These are phyloP conservation scores for Drosophila gaucha DNA, from an alignment of 2,888 invertebrate species.

Conservation along the genomic window DNA sequence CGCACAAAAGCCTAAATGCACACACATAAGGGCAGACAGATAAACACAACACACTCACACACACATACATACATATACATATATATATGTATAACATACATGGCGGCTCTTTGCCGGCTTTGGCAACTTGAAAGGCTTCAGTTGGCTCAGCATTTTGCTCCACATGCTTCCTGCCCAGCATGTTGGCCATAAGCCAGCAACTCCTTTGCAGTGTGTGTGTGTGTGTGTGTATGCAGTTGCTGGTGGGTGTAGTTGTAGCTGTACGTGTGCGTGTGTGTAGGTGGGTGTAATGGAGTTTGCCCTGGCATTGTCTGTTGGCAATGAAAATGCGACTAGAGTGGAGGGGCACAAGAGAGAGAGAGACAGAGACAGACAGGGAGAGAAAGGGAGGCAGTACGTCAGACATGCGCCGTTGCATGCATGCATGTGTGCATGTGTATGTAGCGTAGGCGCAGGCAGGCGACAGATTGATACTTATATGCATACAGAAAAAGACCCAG, in stretches of 20 bases:
- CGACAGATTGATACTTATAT: conserved; percentile 8
- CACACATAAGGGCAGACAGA: conserved; percentile 46
- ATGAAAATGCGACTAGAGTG: conserved; percentile 68
- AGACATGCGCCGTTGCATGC: conserved; percentile 64
- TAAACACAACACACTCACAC: conserved; percentile 54
- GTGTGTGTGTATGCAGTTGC: conserved; percentile 22
- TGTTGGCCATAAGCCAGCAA: conserved; percentile 20
- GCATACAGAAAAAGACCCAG: conserved; percentile 17
- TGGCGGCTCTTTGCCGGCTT: conserved; percentile 64
- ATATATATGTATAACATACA: conserved; percentile 14
- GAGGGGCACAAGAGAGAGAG: neutral
- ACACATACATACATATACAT: conserved; percentile 34
- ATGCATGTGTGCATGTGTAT: neutral
- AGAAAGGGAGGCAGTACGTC: conserved; percentile 19
- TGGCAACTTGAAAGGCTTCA: conserved; percentile 80
- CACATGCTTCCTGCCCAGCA: conserved; percentile 23
- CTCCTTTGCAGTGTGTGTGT: conserved; percentile 8
- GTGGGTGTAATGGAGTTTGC: conserved; percentile 57
- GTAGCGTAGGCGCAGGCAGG: conserved; percentile 27
- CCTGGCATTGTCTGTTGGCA: conserved; percentile 81
- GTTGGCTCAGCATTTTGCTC: conserved; percentile 64
- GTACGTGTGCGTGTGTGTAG: conserved; percentile 9
- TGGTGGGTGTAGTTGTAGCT: conserved; percentile 27
- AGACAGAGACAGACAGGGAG: neutral
- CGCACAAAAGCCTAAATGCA: conserved; percentile 78